Base-by-base conservation (phyloP, 2,113 vertebrate genomes). In the Thalassarche chlororhynchos region DNA sequence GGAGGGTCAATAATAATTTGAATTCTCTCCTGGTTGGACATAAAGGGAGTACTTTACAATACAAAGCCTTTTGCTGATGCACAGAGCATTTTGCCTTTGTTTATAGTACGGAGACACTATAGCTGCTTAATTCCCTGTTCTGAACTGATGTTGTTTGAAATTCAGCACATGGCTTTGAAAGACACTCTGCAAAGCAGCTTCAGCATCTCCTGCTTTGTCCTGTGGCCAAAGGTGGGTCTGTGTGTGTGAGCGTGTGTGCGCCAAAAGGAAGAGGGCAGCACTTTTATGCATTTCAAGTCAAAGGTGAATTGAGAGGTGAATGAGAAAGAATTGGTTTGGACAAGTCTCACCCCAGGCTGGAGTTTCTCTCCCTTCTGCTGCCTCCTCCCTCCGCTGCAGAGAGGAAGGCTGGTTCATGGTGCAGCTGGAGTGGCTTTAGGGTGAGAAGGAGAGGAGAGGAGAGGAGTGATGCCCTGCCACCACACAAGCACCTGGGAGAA, bases 41-140 rank as follows among this genome's bases (percentile, higher is more conserved):
- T 36, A 92, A 95, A 96, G 89, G 79, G 87, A 94, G 62, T 69
- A 5, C 74, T 94, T 94, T 17, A 76, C 92, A 79, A 82, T 7
- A 65, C 80, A 90, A 92, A 97, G 89, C 79, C 89, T 80, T 97
- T 93, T 96, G 92, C 95, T 89, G 93, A 96, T 89, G 94, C 93
- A 78, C 78, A 51, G 55, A 23, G 87, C 76, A 47, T 93, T 95
- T 34, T 55, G 70, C 51, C 92, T 97, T 92, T 95, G 93, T 97
- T 96, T 97, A 81, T 75, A 65, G 81, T 4, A 28, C 2, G 23
- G 87, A 74, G 60, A 54, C n/a, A 18, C 55, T 21, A n/a, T 26
- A 75, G 79, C 61, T 76, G 71, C 81, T 64, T 40, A 82, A 62
- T 92, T 94, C 80, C 88, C 80, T 29, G 34, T 55, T 94, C 32